Evolutionary conservation across 2,797 vertebrate species (phyloP).

Genomic region (Acipenser transmontanus): DNA sequence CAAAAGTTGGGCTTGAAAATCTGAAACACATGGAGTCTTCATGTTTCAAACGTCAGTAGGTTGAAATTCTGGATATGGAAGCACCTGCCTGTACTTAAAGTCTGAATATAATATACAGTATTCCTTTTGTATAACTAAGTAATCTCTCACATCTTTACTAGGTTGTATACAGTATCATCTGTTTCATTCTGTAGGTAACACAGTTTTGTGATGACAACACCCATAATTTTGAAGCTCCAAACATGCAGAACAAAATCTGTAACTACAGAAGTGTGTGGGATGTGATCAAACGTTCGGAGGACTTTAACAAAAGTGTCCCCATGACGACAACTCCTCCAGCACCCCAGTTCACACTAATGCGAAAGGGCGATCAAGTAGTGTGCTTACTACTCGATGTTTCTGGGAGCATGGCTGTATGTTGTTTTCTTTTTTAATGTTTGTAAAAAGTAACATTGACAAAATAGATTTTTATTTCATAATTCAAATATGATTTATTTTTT

Average conservation of each 20-base stretch:
- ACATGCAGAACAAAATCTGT: conserved; percentile 52
- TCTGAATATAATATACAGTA: too few relatives aligned
- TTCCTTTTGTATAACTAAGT: too few relatives aligned
- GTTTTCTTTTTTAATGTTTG: conserved; percentile 10
- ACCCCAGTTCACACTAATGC: conserved; percentile 42
- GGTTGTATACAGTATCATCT: too few relatives aligned
- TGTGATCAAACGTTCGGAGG: conserved; percentile 42
- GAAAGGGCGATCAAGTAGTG: conserved; percentile 37
- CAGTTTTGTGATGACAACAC: conserved; percentile 48
- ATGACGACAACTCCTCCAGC: conserved; percentile 17
- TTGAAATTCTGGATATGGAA: too few relatives aligned
- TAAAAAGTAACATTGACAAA: conserved; percentile 24
- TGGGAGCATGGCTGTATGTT: conserved; percentile 39
- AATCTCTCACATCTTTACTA: too few relatives aligned
- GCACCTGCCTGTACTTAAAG: too few relatives aligned
- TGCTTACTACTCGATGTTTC: conserved; percentile 60
- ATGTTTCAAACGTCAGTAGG: too few relatives aligned
- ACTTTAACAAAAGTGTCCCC: conserved; percentile 34
- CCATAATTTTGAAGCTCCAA: conserved; percentile 53
- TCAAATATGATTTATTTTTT: not conserved
- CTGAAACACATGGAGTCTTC: too few relatives aligned
- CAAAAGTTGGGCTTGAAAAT: too few relatives aligned
- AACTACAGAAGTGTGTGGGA: conserved; percentile 46
- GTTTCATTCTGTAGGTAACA: conserved; percentile 35
- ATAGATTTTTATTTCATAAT: not conserved